Evolutionary conservation across 2,797 vertebrate genomes (phyloP), one percentile per base, ranked within the genome.

Genomic region (Thaleichthys pacificus): DNA sequence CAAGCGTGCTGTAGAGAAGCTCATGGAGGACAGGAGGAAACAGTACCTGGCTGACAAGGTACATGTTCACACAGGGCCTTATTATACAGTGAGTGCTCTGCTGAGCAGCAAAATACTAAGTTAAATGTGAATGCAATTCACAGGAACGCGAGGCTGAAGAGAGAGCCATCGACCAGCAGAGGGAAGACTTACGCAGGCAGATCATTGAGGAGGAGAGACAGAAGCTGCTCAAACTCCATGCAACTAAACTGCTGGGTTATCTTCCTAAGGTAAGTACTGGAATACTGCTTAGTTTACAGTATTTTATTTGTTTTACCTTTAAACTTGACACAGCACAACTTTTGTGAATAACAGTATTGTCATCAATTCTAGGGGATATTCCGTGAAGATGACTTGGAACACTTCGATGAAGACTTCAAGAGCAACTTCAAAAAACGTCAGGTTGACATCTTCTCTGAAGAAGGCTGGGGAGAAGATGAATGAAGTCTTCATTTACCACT

Each of bases 171-270:
- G 95, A 97, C 74, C 85, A 93, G 74, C 91, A 89, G 82, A 89
- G 84, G 81, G 92, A 96, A 83, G 89, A 87, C 2, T 76, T 87
- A 49, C 88, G 93, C 1, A 84, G 90, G 69, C 85, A 91, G 74
- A 92, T 99, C 47, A 88, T 99, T 69, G 98, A 99, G 80, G 96
- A 98, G 74, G 97, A 99, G 86, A 94, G 97, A 77, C 92, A 92
- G 82, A 94, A 89, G 74, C 94, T 98, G 69, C 93, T 99, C 58
- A 94, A 94, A 77, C 89, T 92, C 17, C 95, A 99, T 0, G 97
- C 96, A 0, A 86, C 93, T 22, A 91, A 96, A 74, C 86, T 98
- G 66, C 72, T 98, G 47, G 96, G 97, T 21, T 96, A 96, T 75
- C 90, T 98, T 17, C 96, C 97, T 54, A 96, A 93, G 89, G 97